Evolutionary conservation across 2,888 invertebrate genomes (phyloP), one percentile per base, ranked within the genome.

Genomic region (Petrolisthes cinctipes): DNA sequence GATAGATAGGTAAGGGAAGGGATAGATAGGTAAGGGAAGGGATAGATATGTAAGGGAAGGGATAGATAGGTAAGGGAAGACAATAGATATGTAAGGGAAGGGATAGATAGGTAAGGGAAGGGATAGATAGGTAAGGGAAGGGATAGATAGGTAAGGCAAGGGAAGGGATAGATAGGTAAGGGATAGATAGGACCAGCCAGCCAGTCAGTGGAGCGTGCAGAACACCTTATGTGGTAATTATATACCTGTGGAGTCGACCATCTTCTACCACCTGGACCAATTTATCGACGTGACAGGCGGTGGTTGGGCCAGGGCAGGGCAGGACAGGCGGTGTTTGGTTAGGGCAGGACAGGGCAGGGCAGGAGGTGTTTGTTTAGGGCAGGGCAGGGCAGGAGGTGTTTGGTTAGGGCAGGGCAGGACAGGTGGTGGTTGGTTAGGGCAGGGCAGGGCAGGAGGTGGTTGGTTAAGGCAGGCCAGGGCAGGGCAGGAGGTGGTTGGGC

Each of bases 191-290:
- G 3, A 56, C 54, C 20, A 14, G n/a, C 11, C 20, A 37, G 1
- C 79, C 2, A 56, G 57, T 37, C 83, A 61, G 76, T 66, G 79
- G 68, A 85, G 68, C 85, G 79, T 85, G 85, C 79, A 68, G 61
- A n/a, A 66, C 79, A 66, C 83, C 84, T 79, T 85, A 85, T 85
- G 85, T 79, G 85, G 85, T 85, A 85, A 85, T 79, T 85, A 85
- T 68, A 85, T 79, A 79, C 68, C 78, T 54, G 79, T 53, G 66
- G 68, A 73, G 68, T 68, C 53, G 54, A 20, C 17, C 61, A 61
- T 84, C 51, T 84, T 61, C 76, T 61, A 61, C 78, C 57, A 85
- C 79, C 66, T 17, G 51, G 53, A 66, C 66, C 78, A 56, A 78
- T 84, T 57, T 84, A 84, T 84, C 73, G 84, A 51, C 68, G 78